Percentiles rank a stretch among this genome's conserved stretches.
Evolutionary conservation across 2,888 invertebrate species (phyloP).

Genomic region (Kryphioiulus occultus): DNA sequence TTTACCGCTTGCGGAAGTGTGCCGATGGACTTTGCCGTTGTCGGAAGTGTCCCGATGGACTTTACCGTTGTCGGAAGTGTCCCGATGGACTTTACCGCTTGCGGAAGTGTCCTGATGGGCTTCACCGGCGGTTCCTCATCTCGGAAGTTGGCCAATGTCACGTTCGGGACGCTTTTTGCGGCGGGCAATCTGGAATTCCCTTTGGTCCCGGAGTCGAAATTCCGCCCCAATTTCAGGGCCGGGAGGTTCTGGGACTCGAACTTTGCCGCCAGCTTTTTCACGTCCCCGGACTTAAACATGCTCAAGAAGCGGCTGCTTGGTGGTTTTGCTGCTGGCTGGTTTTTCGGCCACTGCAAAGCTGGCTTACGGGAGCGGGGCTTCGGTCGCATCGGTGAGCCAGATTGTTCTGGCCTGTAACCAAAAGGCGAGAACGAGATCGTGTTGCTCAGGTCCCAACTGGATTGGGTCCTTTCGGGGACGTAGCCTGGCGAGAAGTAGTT

Average conservation of each 20-base stretch:
- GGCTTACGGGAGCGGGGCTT: neutral
- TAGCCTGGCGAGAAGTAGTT: conserved; percentile 58
- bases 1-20: neutral
- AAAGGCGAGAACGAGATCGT: conserved; percentile 46
- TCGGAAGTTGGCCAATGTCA: neutral
- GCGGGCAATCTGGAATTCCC: neutral
- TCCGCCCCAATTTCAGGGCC: neutral
- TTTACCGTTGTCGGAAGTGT: no score
- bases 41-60: neutral
- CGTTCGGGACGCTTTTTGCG: conserved; percentile 15
- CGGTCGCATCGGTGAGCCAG: neutral
- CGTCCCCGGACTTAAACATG: conserved; percentile 51
- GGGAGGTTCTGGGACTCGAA: conserved; percentile 49
- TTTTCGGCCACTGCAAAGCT: neutral
- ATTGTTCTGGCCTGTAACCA: conserved; percentile 46
- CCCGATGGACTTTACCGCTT: neutral
- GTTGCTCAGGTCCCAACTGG: conserved; percentile 55
- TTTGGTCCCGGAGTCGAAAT: neutral
- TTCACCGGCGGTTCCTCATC: neutral
- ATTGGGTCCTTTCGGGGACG: conserved; percentile 55
- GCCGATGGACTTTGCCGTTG: no score
- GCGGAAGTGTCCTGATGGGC: neutral
- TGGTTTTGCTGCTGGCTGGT: neutral
- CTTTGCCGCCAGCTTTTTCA: conserved; percentile 51
- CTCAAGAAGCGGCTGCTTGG: conserved; percentile 44